Evolutionary conservation across 2,888 invertebrate species (phyloP).

Genomic region (Rutpela maculata): DNA sequence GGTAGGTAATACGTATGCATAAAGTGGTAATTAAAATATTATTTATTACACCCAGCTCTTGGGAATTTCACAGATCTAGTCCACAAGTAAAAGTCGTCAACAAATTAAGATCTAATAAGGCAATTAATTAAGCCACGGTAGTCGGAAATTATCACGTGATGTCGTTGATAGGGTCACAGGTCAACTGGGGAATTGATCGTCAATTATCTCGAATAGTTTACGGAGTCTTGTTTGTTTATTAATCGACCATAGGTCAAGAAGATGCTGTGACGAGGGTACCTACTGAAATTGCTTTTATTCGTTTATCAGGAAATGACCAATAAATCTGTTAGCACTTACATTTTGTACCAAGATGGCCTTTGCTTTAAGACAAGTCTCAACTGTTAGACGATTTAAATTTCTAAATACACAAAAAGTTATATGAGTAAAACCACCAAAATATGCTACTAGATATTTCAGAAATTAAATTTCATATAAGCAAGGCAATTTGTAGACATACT

Average conservation of each 20-base stretch:
- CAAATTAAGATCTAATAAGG: slow-evolving; percentile 20
- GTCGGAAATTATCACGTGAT: slow-evolving; percentile 34
- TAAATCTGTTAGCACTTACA: not conserved
- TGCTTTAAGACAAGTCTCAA: no score
- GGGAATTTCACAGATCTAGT: not conserved
- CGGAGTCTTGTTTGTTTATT: slow-evolving; percentile 25
- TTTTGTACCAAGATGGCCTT: no score
- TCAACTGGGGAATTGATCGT: slow-evolving; percentile 36
- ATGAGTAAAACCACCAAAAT: no score
- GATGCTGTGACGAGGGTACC: not conserved
- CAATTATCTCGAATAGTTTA: slow-evolving; percentile 33
- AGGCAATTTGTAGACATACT: no score
- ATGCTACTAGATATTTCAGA: no score
- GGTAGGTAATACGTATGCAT: not conserved
- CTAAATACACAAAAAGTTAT: no score
- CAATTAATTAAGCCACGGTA: slow-evolving; percentile 33
- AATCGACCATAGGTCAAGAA: slow-evolving; percentile 24
- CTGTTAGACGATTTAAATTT: no score
- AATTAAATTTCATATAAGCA: no score
- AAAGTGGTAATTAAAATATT: not conserved
- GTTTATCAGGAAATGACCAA: not conserved
- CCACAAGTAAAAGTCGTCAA: not conserved
- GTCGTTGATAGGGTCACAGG: slow-evolving; percentile 33
- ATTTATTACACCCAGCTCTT: not conserved
- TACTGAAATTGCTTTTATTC: not conserved